These are phyloP conservation scores for Hylaeus volcanicus DNA, from an alignment of 1,140 invertebrate species.

Conservation along the genomic window DNA sequence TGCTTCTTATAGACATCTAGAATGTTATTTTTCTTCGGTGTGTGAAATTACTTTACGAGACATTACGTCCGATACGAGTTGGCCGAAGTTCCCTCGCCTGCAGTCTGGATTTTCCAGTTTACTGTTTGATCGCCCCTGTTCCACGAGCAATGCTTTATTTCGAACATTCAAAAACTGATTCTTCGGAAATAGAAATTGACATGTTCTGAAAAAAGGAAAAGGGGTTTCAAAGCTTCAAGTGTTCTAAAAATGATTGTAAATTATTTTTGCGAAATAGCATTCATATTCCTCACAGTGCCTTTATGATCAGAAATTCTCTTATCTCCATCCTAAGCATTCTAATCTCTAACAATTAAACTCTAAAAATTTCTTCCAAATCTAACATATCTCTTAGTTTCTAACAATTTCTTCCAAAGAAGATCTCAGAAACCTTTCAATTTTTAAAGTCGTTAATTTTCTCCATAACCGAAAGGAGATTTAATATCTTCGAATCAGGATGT, in stretches of 20 bases:
- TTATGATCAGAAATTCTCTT: too few species aligned
- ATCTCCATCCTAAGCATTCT: too few species aligned
- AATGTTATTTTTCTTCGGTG: conserved; percentile 6
- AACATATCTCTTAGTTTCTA: too few species aligned
- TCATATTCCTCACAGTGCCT: too few species aligned
- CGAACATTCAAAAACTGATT: neutral
- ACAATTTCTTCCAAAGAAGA: too few species aligned
- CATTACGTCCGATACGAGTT: neutral
- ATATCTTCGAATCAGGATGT: neutral
- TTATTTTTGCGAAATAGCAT: too few species aligned
- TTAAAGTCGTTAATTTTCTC: too few species aligned
- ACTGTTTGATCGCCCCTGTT: neutral
- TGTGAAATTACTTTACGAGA: conserved; percentile 2
- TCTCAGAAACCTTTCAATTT: too few species aligned
- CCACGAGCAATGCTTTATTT: neutral
- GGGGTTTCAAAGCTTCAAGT: too few species aligned
- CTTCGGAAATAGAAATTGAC: neutral
- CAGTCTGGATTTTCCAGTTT: conserved; percentile 5
- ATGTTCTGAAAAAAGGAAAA: neutral
- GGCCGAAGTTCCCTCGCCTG: neutral
- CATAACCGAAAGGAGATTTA: neutral
- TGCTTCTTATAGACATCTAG: neutral
- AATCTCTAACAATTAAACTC: too few species aligned
- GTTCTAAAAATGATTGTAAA: too few species aligned
- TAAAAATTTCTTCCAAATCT: too few species aligned